Base-by-base conservation (phyloP, 1,140 invertebrate species). In the Palaemon carinicauda region DNA sequence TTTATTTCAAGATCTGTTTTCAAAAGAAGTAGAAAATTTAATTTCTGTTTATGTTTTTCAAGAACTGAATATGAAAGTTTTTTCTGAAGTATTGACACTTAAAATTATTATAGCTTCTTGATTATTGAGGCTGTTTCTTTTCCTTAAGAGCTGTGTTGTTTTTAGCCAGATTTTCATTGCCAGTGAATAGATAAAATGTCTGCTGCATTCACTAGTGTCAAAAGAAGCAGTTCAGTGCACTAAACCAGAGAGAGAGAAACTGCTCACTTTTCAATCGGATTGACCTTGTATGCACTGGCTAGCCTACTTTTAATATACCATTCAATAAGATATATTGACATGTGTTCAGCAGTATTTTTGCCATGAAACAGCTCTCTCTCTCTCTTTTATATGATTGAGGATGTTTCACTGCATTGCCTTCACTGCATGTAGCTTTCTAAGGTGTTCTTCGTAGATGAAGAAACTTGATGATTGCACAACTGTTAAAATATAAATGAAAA, bases 231-330 rank as follows among this genome's bases (percentile, higher is more conserved):
- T n/a, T 41, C 65, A 65, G 19, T 80, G 78, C 54, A 65, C 29
- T 80, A 80, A 41, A 65, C 75, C 54, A 31, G 21, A 31, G 50
- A 17, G 54, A 54, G 27, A 56, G 51, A 53, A 53, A 56, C 29
- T 21, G 31, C 52, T 56, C 56, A 80, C 51, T 50, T 21, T 56
- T 27, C 53, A 29, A 53, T 65, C 17, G 33, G 80, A 81, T 71
- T 81, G 80, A 82, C 69, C 80, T 82, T 82, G 80, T 82, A 82
- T 82, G 80, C 80, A 82, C 80, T 82, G 80, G 80, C 65, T 73
- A 82, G 69, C 80, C 80, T 74, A 65, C 56, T 52, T 50, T 82
- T 51, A 71, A 69, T 69, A 29, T 71, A 52, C 53, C 65, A 82
- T 19, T 51, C 29, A 79, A 27, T 52, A 24, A 19, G n/a, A 73